phyloP scores from a whole-genome alignment of 1,140 invertebrate genomes.

The Phthorimaea operculella region DNA sequence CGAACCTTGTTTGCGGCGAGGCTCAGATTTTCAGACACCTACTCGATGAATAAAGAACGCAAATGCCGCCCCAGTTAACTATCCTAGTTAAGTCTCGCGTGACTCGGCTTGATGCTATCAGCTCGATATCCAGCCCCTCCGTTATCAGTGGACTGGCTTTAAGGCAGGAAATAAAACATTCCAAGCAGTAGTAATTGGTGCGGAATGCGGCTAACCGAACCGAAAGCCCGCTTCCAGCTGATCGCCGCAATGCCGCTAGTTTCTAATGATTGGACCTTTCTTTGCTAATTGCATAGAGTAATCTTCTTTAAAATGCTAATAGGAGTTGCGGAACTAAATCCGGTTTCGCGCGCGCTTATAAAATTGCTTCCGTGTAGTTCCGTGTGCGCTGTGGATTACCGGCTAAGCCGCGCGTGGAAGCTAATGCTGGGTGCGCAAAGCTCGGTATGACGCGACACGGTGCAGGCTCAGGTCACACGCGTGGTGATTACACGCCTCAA shows the following conservation, averaged over 20 bases:
- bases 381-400: constrained; percentile 1
- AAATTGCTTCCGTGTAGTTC: neutral
- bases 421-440: neutral
- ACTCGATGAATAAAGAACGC: constrained; percentile 31
- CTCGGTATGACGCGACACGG: neutral
- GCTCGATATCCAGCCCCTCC: constrained; percentile 9
- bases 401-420: neutral
- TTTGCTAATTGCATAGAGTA: no score
- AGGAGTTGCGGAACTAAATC: no score
- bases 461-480: neutral
- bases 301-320: no score
- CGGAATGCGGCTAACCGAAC: constrained; percentile 10
- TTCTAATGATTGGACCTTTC: no score
- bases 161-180: constrained; percentile 28
- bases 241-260: no score
- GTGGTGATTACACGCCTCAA: neutral
- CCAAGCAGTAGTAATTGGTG: constrained; percentile 21
- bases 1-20: constrained; percentile 24
- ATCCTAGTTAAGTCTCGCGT: constrained; percentile 21
- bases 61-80: constrained; percentile 11
- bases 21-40: constrained; percentile 30
- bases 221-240: neutral
- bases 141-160: constrained; percentile 22
- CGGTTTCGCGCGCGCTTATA: neutral
- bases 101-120: constrained; percentile 24